phyloP scores from a whole-genome alignment of 1,140 invertebrate species.

The Nasonia vitripennis region DNA sequence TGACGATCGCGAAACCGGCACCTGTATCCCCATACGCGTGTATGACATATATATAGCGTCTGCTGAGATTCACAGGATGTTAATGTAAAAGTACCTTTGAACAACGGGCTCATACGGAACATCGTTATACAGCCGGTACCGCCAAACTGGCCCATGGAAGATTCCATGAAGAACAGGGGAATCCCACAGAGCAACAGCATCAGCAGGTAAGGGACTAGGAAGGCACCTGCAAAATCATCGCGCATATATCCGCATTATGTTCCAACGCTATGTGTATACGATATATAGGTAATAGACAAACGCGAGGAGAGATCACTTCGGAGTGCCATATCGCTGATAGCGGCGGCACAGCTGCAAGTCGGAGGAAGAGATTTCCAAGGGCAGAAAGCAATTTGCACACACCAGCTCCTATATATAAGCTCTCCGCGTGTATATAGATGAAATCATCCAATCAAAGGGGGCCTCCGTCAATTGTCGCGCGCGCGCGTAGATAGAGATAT shows the following conservation, averaged over 20 bases:
- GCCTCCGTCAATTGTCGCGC: conserved; percentile 57
- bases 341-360: conserved; percentile 30
- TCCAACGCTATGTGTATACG: neutral
- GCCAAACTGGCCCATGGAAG: conserved; percentile 90
- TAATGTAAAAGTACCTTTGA: conserved; percentile 85
- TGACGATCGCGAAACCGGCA: conserved; percentile 86
- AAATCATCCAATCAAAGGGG: conserved; percentile 61
- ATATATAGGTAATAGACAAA: neutral
- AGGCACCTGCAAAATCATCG: conserved; percentile 79
- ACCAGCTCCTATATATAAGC: too few species aligned
- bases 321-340: neutral
- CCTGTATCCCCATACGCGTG: conserved; percentile 78
- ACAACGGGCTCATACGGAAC: conserved; percentile 84
- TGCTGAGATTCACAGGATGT: neutral
- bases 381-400: conserved; percentile 57
- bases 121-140: conserved; percentile 88
- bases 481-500: conserved; percentile 48
- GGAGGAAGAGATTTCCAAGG: conserved; percentile 61
- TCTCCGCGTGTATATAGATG: conserved; percentile 34
- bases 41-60: neutral
- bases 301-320: neutral
- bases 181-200: conserved; percentile 88
- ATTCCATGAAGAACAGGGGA: conserved; percentile 92
- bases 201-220: conserved; percentile 84
- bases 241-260: neutral